Conservation (phyloP, 2,113 vertebrate species). For the Lates calcarifer region DNA sequence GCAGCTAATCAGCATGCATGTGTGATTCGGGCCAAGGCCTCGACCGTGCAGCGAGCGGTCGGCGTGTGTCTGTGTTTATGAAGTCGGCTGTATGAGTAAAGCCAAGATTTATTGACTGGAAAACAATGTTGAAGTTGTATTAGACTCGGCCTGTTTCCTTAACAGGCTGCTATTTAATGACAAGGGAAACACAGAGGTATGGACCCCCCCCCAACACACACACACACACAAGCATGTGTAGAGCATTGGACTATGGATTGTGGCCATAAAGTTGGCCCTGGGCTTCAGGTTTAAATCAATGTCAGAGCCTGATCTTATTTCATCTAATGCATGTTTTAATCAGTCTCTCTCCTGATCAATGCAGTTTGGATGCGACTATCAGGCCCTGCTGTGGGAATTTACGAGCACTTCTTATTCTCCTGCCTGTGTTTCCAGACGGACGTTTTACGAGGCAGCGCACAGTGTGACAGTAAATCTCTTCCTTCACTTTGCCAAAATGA, state of each 20-base stretch:
- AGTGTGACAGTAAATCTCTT: slow-evolving; percentile 87
- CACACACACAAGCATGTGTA: slow-evolving; percentile 28
- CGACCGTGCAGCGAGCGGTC: slow-evolving; percentile 21
- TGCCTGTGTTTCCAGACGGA: slow-evolving; percentile 92
- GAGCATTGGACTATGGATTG: slow-evolving; percentile 49
- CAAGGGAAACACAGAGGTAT: slow-evolving; percentile 30
- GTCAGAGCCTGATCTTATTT: slow-evolving; percentile 90
- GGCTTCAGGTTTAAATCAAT: slow-evolving; percentile 92
- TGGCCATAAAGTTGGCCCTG: slow-evolving; percentile 57
- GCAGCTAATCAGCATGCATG: slow-evolving; percentile 69
- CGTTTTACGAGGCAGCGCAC: slow-evolving; percentile 90
- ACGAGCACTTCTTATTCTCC: slow-evolving; percentile 87
- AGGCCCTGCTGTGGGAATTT: slow-evolving; percentile 91
- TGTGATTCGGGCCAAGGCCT: slow-evolving; percentile 45
- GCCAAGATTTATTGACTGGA: slow-evolving; percentile 66
- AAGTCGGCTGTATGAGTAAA: slow-evolving; percentile 55
- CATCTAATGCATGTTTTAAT: slow-evolving; percentile 96
- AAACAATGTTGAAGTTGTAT: slow-evolving; percentile 66
- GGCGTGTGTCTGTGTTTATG: slow-evolving; percentile 44
- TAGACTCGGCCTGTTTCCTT: slow-evolving; percentile 57
- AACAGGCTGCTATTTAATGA: slow-evolving; percentile 69
- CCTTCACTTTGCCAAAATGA: slow-evolving; percentile 77
- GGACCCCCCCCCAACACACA: slow-evolving; percentile 10
- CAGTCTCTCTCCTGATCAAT: slow-evolving; percentile 92
- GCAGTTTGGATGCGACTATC: slow-evolving; percentile 91